Base-by-base conservation (phyloP, 2,113 vertebrate genomes). In the Alligator sinensis region DNA sequence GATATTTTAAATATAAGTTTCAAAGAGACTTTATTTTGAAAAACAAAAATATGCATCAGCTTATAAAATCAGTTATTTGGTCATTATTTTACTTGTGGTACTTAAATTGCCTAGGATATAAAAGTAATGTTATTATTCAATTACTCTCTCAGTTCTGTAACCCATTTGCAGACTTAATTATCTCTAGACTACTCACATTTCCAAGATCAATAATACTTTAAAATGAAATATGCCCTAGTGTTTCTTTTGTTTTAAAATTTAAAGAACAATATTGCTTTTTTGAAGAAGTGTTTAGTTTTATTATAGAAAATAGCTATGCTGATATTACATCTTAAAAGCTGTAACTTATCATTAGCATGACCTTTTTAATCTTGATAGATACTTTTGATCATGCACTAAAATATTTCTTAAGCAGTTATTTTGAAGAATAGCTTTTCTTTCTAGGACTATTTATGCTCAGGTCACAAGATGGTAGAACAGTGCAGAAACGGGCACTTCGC, bases 91-190 rank as follows among this genome's bases (percentile, higher is more conserved):
- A 89, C 25, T 89, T 4, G 1, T 77, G 62, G 54, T 81, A 91
- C 27, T 95, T 95, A 84, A 86, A 82, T 90, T 96, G 77, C 27
- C 77, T 95, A 22, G 70, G 84, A 80, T 85, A 90, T 94, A 95
- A 94, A 95, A 93, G 82, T 93, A 96, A 96, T 97, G 47, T 77
- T 91, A 94, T 96, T 95, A 96, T 94, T 95, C 89, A 96, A 75
- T 96, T 97, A 94, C 84, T 80, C 14, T 92, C 96, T 90, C 88
- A 92, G 61, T 91, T 94, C 91, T 90, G 7, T 95, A 96, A 92
- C 19, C 91, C 75, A 90, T 95, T 96, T 96, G 22, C 61, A 80
- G 81, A 82, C 94, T 91, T 97, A 96, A 96, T 96, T 96, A 94
- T 86, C 92, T 94, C 75, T 90, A 87, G 57, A 38, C 77, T 86